Evolutionary conservation across 2,797 vertebrate genomes (phyloP).

Genomic region (Danio tinwini): DNA sequence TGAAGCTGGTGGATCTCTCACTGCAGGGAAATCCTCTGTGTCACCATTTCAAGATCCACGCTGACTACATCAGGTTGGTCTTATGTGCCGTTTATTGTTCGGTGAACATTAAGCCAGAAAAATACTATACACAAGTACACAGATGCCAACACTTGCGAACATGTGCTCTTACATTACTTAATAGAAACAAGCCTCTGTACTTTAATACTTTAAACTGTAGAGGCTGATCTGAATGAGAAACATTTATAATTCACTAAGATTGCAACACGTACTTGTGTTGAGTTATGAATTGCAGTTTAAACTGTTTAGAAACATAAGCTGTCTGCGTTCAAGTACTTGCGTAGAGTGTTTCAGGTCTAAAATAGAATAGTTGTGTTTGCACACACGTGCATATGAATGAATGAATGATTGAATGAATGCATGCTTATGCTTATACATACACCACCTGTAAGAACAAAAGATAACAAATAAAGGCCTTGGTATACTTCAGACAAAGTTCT

Average conservation of each 20-base stretch:
- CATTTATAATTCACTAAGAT: background rate
- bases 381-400: background rate
- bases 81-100: slow-evolving; percentile 1
- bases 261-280: background rate
- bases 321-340: background rate
- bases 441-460: background rate
- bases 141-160: background rate
- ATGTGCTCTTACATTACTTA: background rate
- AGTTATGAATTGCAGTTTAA: background rate
- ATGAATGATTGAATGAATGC: background rate
- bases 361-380: background rate
- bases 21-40: slow-evolving; percentile 87
- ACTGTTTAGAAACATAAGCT: background rate
- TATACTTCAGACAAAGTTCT: too few relatives aligned
- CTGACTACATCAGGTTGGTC: slow-evolving; percentile 89
- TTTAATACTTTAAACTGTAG: background rate
- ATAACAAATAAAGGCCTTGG: background rate
- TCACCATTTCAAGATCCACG: slow-evolving; percentile 84
- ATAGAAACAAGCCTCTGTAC: background rate
- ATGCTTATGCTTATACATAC: background rate
- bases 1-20: slow-evolving; percentile 90
- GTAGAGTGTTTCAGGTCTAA: slow-evolving; percentile 12
- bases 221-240: background rate
- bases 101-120: slow-evolving; percentile 32
- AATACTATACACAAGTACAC: slow-evolving; percentile 5